Evolutionary conservation across 1,140 invertebrate genomes (phyloP).

Genomic region (Philotrypesis tridentata): DNA sequence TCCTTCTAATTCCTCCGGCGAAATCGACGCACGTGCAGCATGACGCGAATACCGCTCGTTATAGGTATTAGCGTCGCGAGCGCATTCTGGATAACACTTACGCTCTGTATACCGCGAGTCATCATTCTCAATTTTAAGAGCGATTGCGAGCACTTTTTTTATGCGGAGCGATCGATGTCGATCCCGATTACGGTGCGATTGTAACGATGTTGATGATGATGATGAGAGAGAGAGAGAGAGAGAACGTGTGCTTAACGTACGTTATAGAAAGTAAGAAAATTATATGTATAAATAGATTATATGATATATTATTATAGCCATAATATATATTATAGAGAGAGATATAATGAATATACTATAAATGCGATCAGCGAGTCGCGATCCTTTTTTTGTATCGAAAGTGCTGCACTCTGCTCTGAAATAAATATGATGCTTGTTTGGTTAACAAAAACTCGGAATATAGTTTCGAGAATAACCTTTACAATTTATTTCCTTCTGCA

Average conservation of each 20-base stretch:
- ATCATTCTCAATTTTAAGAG: not conserved
- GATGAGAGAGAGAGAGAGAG: no score
- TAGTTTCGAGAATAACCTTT: no score
- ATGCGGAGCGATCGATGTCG: not conserved
- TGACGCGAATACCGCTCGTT: not conserved
- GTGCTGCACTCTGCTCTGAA: not conserved
- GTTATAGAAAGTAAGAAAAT: not conserved
- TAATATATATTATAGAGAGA: not conserved
- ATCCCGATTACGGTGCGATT: no score
- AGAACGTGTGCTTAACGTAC: no score
- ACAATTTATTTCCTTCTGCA: no score
- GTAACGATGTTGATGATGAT: no score
- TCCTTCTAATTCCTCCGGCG: not conserved
- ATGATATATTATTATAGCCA: not conserved
- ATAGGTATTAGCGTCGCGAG: not conserved
- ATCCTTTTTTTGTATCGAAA: constrained; percentile 13
- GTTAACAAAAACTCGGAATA: not conserved
- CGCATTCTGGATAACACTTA: not conserved
- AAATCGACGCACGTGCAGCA: not conserved
- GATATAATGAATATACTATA: not conserved
- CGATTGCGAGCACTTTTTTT: not conserved
- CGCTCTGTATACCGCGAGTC: not conserved
- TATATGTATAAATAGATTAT: not conserved
- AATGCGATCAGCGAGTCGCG: not conserved
- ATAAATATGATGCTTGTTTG: constrained; percentile 4